These are phyloP conservation scores for Rhinichthys klamathensis DNA, from an alignment of 2,113 vertebrate genomes.

Conservation along the genomic window DNA sequence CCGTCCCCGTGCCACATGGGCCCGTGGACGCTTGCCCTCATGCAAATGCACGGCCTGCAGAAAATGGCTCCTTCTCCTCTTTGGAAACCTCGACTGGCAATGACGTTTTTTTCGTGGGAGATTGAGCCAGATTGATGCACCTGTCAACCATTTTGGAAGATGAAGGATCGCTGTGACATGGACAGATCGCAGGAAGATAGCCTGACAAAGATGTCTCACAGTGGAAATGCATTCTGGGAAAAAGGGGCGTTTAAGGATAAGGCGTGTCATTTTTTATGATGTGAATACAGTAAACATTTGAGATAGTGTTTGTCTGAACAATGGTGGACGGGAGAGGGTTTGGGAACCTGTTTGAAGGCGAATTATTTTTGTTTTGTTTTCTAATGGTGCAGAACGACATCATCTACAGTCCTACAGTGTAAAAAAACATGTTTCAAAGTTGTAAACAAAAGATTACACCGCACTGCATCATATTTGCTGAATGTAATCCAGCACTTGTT, in stretches of 20 bases:
- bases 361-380: not conserved
- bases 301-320: not conserved
- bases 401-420: not conserved
- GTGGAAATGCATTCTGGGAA: constrained; percentile 4
- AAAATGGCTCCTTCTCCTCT: constrained; percentile 64
- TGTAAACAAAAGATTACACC: too few relatives aligned
- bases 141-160: constrained; percentile 78
- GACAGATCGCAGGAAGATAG: constrained; percentile 51
- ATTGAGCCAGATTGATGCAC: constrained; percentile 75
- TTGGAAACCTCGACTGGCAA: constrained; percentile 73
- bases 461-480: too few relatives aligned
- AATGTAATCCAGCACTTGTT: too few relatives aligned
- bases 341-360: not conserved
- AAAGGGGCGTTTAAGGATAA: not conserved
- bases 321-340: not conserved
- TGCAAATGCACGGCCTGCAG: constrained; percentile 72
- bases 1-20: constrained; percentile 62
- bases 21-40: constrained; percentile 59
- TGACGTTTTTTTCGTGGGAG: constrained; percentile 67
- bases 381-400: not conserved
- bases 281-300: not conserved
- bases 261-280: not conserved
- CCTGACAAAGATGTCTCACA: constrained; percentile 51
- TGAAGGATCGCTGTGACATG: constrained; percentile 59
- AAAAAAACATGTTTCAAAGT: too few relatives aligned